phyloP scores from a whole-genome alignment of 1,140 invertebrate species.

The Heterodera carotae region DNA sequence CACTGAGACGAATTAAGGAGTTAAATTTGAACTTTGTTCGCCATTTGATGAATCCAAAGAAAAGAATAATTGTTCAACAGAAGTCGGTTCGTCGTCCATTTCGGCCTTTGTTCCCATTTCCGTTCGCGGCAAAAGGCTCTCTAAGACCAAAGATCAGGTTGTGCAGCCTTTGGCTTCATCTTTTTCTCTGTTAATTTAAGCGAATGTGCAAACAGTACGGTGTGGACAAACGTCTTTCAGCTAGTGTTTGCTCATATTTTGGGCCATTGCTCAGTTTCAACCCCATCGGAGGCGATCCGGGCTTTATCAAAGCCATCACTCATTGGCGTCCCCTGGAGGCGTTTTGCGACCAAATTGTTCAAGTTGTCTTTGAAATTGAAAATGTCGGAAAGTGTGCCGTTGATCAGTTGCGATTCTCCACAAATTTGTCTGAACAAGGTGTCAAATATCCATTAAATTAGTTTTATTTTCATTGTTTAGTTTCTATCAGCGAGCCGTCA shows the following conservation, averaged over 20 bases:
- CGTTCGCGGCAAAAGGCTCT: not conserved
- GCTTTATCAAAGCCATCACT: not conserved
- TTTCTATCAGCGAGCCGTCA: not conserved
- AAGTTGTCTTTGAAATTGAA: conserved; percentile 7
- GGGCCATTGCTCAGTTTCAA: conserved; percentile 9
- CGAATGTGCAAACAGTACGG: not conserved
- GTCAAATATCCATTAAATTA: not conserved
- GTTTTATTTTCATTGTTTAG: not conserved
- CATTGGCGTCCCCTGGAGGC: not conserved
- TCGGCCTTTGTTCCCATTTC: not conserved
- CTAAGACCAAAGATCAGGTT: conserved; percentile 9
- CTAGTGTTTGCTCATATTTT: not conserved
- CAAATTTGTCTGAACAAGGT: conserved; percentile 4
- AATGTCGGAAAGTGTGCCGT: not conserved
- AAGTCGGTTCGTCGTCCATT: not conserved
- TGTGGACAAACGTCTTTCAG: not conserved
- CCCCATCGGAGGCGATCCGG: not conserved
- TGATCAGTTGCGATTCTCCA: not conserved
- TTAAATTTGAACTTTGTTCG: conserved; percentile 9
- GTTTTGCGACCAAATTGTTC: not conserved
- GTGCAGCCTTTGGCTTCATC: not conserved
- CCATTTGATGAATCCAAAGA: not conserved
- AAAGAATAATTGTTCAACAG: not conserved
- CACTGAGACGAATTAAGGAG: not conserved
- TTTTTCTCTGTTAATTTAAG: not conserved